Evolutionary conservation across 2,888 invertebrate genomes (phyloP).

Genomic region (Lypha dubia): DNA sequence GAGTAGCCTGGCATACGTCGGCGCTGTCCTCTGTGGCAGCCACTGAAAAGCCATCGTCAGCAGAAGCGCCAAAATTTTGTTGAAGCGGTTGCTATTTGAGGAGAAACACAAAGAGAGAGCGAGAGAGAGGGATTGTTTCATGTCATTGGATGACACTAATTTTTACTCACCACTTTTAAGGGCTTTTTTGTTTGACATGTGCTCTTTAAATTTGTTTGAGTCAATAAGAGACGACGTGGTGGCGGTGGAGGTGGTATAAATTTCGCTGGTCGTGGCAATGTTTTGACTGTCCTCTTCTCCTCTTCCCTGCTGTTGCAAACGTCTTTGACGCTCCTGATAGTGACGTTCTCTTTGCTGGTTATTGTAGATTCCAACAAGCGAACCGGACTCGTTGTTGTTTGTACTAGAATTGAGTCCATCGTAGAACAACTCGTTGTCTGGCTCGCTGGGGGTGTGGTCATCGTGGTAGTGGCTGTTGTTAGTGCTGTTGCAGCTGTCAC

Average conservation of each 20-base stretch:
- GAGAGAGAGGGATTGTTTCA: not conserved
- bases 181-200: conserved; percentile 72
- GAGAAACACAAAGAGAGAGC: not conserved
- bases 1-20: conserved; percentile 75
- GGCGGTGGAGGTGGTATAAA: conserved; percentile 80
- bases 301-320: conserved; percentile 73
- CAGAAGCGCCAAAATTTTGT: conserved; percentile 83
- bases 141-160: not conserved
- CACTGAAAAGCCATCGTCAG: conserved; percentile 84
- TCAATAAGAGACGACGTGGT: conserved; percentile 82
- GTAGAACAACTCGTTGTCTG: conserved; percentile 82
- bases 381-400: conserved; percentile 84
- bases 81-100: conserved; percentile 75
- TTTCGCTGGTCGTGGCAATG: conserved; percentile 78
- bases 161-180: conserved; percentile 75
- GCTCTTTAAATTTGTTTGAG: conserved; percentile 80
- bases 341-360: conserved; percentile 85
- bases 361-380: conserved; percentile 86
- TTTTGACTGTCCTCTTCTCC: conserved; percentile 71
- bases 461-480: conserved; percentile 83
- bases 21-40: conserved; percentile 82
- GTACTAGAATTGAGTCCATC: conserved; percentile 76
- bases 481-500: conserved; percentile 76
- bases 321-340: conserved; percentile 78
- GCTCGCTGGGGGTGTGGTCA: conserved; percentile 54